Evolutionary conservation across 1,140 invertebrate genomes (phyloP).

Genomic region (Zeugodacus cucurbitae): DNA sequence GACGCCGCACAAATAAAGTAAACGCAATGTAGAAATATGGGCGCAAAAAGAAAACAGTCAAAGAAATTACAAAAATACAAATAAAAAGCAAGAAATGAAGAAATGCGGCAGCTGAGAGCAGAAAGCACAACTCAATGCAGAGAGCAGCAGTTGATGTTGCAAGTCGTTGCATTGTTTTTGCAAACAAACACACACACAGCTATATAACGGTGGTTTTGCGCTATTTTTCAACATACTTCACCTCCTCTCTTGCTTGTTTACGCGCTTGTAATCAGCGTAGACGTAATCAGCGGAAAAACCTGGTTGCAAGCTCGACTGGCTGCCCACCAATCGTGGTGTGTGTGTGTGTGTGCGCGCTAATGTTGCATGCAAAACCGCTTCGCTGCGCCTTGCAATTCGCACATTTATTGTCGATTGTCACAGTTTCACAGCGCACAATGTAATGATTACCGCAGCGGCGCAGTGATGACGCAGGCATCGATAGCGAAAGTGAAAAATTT

Average conservation of each 20-base stretch:
- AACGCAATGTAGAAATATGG: background rate
- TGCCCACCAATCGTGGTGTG: background rate
- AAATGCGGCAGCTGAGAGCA: conserved; percentile 9
- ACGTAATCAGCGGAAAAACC: conserved; percentile 37
- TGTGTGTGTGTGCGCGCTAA: background rate
- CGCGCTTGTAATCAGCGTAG: background rate
- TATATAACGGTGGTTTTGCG: background rate
- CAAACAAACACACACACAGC: background rate
- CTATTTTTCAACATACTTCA: background rate
- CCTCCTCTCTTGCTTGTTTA: background rate
- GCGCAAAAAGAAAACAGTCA: background rate
- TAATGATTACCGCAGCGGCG: background rate
- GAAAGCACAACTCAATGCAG: background rate
- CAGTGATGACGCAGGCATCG: background rate
- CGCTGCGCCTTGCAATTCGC: background rate
- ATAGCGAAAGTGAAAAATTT: background rate
- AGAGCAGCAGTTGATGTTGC: background rate
- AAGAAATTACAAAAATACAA: background rate
- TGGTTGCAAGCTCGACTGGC: background rate
- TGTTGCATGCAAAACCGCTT: conserved; percentile 17
- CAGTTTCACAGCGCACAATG: background rate
- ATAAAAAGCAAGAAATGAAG: background rate
- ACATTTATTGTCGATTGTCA: background rate
- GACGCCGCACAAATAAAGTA: background rate
- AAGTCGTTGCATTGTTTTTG: background rate